Percentiles rank a stretch among this genome's conserved stretches.
These are phyloP conservation scores for Chelonus insularis DNA, from an alignment of 1,140 invertebrate species.

Conservation along the genomic window DNA sequence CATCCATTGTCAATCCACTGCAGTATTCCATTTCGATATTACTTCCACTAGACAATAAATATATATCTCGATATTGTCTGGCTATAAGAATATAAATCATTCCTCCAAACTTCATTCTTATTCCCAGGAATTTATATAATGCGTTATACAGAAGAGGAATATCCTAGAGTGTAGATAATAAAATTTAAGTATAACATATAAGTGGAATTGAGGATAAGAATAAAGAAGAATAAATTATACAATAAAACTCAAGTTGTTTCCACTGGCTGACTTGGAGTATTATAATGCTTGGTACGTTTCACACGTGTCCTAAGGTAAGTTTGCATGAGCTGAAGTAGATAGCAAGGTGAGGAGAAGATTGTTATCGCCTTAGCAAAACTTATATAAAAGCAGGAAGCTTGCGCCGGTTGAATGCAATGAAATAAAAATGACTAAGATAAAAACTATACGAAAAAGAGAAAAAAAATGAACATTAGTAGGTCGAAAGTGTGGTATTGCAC, in stretches of 20 bases:
- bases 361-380: slow-evolving; percentile 18
- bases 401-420: background rate
- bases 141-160: no score
- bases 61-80: no score
- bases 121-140: no score
- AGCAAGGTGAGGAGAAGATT: slow-evolving; percentile 17
- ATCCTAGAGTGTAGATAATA: no score
- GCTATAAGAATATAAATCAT: no score
- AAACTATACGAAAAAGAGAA: background rate
- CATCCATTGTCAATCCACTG: slow-evolving; percentile 1
- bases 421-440: slow-evolving; percentile 10
- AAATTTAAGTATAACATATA: no score
- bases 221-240: no score
- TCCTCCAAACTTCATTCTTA: no score
- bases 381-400: slow-evolving; percentile 29
- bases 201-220: no score
- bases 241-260: no score
- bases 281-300: background rate
- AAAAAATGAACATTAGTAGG: background rate
- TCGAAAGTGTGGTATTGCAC: slow-evolving; percentile 5
- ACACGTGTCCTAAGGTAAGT: background rate
- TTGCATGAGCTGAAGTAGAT: slow-evolving; percentile 1
- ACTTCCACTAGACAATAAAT: no score
- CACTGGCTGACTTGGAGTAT: background rate
- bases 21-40: background rate